Conservation (phyloP, 2,888 invertebrate species). For the Hirtodrosophila duncani region DNA sequence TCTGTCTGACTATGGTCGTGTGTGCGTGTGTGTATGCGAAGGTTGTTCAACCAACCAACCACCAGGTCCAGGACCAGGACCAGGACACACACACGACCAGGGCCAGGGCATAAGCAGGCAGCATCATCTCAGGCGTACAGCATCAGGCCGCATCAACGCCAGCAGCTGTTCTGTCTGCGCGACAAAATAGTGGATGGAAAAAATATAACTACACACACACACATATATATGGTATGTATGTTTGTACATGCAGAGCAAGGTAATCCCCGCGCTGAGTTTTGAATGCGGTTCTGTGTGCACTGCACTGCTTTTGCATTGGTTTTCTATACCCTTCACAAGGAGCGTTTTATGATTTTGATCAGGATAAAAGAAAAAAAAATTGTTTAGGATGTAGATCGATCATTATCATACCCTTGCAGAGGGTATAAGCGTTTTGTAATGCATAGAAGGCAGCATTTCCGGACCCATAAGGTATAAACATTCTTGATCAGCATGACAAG, state of each 20-base stretch:
- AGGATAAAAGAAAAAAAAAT: too few species aligned
- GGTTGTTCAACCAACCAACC: slow-evolving; percentile 64
- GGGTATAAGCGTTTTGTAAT: too few species aligned
- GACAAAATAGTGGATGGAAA: slow-evolving; percentile 58
- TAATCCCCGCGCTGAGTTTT: too few species aligned
- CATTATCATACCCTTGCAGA: too few species aligned
- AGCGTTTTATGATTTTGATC: too few species aligned
- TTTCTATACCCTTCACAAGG: slow-evolving; percentile 23
- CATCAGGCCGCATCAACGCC: slow-evolving; percentile 30
- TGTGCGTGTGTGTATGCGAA: slow-evolving; percentile 36
- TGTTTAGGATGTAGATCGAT: too few species aligned
- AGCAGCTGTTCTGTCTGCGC: slow-evolving; percentile 57
- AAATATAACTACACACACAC: slow-evolving; percentile 41
- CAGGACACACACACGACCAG: slow-evolving; percentile 3
- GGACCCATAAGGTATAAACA: too few species aligned
- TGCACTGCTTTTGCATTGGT: slow-evolving; percentile 48
- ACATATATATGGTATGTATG: too few species aligned
- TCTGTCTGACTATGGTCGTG: slow-evolving; percentile 24
- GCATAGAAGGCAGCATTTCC: too few species aligned
- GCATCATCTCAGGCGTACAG: slow-evolving; percentile 2
- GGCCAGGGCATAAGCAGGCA: slow-evolving; percentile 1
- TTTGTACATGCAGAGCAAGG: too few species aligned
- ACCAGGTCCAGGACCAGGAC: slow-evolving; percentile 19
- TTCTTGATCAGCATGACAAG: too few species aligned
- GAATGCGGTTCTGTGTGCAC: too few species aligned